phyloP scores from a whole-genome alignment of 64 coral and sea anemone species.

The Trachythela sp. region DNA sequence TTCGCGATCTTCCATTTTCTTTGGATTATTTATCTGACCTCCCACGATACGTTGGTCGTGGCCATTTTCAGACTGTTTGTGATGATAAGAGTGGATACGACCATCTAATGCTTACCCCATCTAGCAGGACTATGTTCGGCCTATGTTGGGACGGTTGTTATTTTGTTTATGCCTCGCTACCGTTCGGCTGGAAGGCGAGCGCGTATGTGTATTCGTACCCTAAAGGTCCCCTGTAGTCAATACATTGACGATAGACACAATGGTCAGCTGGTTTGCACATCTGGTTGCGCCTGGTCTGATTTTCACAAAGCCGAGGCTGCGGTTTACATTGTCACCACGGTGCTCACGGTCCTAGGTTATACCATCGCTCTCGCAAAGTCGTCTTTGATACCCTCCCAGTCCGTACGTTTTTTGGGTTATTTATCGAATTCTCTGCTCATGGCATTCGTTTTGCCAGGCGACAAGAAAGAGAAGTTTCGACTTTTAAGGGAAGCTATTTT shows the following conservation, averaged over 20 bases:
- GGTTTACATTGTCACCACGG: not conserved
- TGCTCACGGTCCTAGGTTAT: too few species aligned
- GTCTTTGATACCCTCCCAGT: not conserved
- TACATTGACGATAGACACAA: conserved; percentile 1
- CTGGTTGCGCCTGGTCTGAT: not conserved
- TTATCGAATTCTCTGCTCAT: not conserved
- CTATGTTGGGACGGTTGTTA: not conserved
- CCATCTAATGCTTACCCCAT: not conserved
- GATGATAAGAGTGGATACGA: conserved; percentile 4
- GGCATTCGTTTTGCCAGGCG: not conserved
- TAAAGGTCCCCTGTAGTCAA: too few species aligned
- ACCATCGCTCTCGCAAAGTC: not conserved
- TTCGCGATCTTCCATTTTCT: not conserved
- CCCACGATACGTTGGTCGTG: not conserved
- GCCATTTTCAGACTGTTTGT: not conserved
- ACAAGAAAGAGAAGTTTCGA: not conserved
- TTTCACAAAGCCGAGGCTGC: not conserved
- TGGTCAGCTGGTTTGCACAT: not conserved
- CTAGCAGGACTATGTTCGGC: not conserved
- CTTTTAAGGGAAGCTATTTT: too few species aligned
- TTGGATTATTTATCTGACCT: not conserved
- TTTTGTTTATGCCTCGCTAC: not conserved
- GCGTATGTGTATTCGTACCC: not conserved
- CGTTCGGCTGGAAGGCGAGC: not conserved
- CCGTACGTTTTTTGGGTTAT: not conserved